Base-by-base conservation (phyloP, 2,113 vertebrate genomes). In the Leuciscus idus region DNA sequence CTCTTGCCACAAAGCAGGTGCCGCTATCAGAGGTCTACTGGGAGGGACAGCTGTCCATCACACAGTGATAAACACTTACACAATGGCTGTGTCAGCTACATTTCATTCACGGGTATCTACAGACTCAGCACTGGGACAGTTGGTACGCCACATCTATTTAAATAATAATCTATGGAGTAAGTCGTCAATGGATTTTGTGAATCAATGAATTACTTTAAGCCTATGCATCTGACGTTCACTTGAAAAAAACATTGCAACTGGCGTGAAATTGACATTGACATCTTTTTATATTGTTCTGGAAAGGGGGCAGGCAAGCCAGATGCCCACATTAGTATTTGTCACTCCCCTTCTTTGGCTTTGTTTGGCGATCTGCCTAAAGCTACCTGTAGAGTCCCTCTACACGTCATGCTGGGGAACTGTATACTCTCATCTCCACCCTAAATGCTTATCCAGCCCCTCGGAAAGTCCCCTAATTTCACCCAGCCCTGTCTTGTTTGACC, bases 11-110 rank as follows among this genome's bases (percentile, higher is more conserved):
- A 87, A 91, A 92, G 90, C 92, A 92, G 91, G 88, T 92, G 94
- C 72, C 74, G 74, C 87, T 84, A 83, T 78, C 21, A 55, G 61
- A 39, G 85, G 26, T 84, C 13, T 48, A 92, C 91, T 30, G 57
- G 59, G 90, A 90, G 91, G 91, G 86, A 89, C 91, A 93, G 87
- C 90, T 95, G 93, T 94, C 91, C 36, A 4, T 92, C 92, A 92
- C 61, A 26, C 17, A 30, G 26, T 59, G 33, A 64, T 39, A 28
- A 72, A 76, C 39, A 72, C 43, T 70, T 48, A 62, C 39, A 52
- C 76, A 83, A 70, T 33, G 46, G 62, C 46, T 19, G n/a, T 33
- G 19, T 88, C 62, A 84, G n/a, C 46, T 79, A 83, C 57, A 66
- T 84, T 77, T 79, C 50, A 19, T 66, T 46, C 6, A 76, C 26